Base-by-base conservation (phyloP, 2,797 vertebrate genomes). In the Eulemur mongoz region DNA sequence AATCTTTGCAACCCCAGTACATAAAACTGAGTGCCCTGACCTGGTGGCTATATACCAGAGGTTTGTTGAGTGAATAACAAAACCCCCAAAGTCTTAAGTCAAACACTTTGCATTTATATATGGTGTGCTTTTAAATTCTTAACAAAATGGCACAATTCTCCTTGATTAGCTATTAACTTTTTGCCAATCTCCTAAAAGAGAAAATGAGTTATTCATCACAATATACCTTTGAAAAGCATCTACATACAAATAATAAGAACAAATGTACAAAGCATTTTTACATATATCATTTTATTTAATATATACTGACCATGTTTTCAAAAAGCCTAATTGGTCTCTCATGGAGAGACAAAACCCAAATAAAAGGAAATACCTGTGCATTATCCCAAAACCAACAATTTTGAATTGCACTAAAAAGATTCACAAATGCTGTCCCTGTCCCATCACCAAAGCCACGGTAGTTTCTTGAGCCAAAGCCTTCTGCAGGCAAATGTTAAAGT, bases 261-360 rank as follows among this genome's bases (percentile, higher is more conserved):
- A 75, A 82, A 43, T 61, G 9, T 30, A 40, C 5, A 35, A 72
- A 61, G 59, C 78, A 79, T 88, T 91, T 94, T 75, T 88, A 81
- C 7, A 50, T 32, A 72, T 63, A 61, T 52, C 85, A 82, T 69
- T 94, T 78, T 91, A 78, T 70, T 91, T 89, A 67, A 94, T 72
- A 91, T 57, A 57, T 20, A 86, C 4, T 48, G 59, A 17, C 11
- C 45, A 8, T 43, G 72, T 78, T 59, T 59, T 5, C 2, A 13
- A 63, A 96, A 94, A 94, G 32, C 1, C 61, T 78, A 83, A 76
- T 38, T 1, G 0, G n/a, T 3, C 22, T 22, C 6, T 93, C 25
- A 7, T 10, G 3, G 63, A 85, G 27, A 4, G 7, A 25, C 15
- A 85, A 94, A 89, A 69, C 3, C 63, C 5, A 73, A 75, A 61